Base-by-base conservation (phyloP, 1,140 invertebrate species). In the Papilio polyxenes region DNA sequence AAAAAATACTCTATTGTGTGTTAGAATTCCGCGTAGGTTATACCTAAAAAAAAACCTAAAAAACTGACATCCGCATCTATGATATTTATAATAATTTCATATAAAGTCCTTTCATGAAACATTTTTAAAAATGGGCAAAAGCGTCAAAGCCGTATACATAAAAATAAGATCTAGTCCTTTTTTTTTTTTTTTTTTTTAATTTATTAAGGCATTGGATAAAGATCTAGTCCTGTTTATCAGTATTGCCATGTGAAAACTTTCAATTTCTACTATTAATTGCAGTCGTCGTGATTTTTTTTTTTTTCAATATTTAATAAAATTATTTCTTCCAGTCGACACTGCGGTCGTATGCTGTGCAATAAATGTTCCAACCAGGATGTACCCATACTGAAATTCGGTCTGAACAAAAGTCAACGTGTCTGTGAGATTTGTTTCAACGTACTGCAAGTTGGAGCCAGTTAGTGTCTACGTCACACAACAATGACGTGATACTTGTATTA, bases 341-440 rank as follows among this genome's bases (percentile, higher is more conserved):
- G 99, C 95, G 98, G 99, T 11, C 95, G 99, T 85, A 96, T 99
- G 85, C 93, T 99, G 65, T 99, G 98, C 94, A 96, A 96, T 80
- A 98, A 98, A 92, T 99, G 99, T 92, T 99, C 98, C 0, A 97
- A 96, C 87, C 98, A 98, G 93, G 98, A 99, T 90, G 97, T 99
- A 83, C 98, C 98, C 8, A 99, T 99, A 86, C 90, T 99, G 7
- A 99, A 99, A 94, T 99, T 99, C 91, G 97, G 97, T 82, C 95
- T 98, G 84, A 97, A 98, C 90, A 99, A 99, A 94, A 98, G 98
- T 17, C 98, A 98, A 20, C 96, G 99, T 53, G 98, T 99, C 1
- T 99, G 99, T 95, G 96, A 96, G 84, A 96, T 98, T 48, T 99
- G 98, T 94, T 99, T 98, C 91, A 97, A 98, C 89, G 98, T 99